Evolutionary conservation across 2,888 invertebrate genomes (phyloP), one percentile per base, ranked within the genome.

Genomic region (Ormia ochracea): DNA sequence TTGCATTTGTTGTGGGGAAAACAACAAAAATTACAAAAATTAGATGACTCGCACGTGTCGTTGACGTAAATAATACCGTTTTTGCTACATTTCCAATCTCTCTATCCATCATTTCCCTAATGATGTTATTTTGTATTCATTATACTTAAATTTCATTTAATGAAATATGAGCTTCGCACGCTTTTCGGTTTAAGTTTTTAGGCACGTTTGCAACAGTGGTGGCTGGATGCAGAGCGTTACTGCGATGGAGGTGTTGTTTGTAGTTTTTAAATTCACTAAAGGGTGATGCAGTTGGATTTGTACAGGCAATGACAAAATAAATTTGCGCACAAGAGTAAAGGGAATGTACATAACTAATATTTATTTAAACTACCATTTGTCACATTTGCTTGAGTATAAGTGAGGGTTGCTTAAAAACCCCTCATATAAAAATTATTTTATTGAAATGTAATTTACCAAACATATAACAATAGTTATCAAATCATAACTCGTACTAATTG

Each of bases 81-180:
- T 12, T n/a, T 74, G 36, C 38, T 14, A 21, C 6, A 41, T 56
- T 59, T 50, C 41, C 3, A 63, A 12, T 26, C 9, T 50, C 6
- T 28, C 14, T 52, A 1, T 21, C 50, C 41, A n/a, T 50, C 38
- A 28, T 63, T 38, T 61, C 38, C 31, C 4, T 63, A 66, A 66
- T 66, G 38, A 28, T 17, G n/a, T 66, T 66, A 38, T 26, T 58
- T 56, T 43, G 12, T 52, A 4, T 17, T 59, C 9, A 38, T 72
- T 52, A 31, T 9, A 17, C 19, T 28, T 12, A 50, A 45, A 52
- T 56, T 72, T 54, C 14, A 63, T 31, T 31, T 58, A 41, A 58
- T 59, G 52, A 68, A 61, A 69, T 61, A 54, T 69, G 68, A 76
- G n/a, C 61, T 59, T 1, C 28, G 28, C 68, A 76, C 61, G 75